Evolutionary conservation across 2,888 invertebrate genomes (phyloP), one percentile per base, ranked within the genome.

Genomic region (Melanotus villosus): DNA sequence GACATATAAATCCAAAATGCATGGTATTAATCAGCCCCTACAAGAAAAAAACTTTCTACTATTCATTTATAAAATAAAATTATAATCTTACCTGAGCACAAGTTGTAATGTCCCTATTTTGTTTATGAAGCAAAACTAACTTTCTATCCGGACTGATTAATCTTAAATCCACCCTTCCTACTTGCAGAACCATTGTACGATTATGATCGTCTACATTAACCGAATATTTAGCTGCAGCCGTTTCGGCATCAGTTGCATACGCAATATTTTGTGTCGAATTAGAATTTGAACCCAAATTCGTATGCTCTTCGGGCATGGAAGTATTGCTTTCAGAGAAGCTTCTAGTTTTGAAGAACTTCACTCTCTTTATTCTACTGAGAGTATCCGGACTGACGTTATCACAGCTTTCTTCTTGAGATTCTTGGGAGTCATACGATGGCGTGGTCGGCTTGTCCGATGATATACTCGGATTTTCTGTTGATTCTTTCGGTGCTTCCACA

Each of bases 111-210:
- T 98, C 97, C 78, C 91, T 93, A 79, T 98, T 92, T 45, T 92
- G 92, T 73, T 96, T 93, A 79, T 96, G 94, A 5, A 98, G 88
- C 5, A 98, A 87, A 9, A 96, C 92, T 78, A 94, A 93, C 80
- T 98, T 98, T 66, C 95, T 89, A 81, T 98, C 97, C 0, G 97
- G 96, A 78, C 96, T 97, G 73, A 98, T 97, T 3, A 98, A 88
- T 47, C 96, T 90, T 9, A 98, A 87, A 82, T 98, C 97, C 19
- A 91, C 89, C 47, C 93, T 89, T 4, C 96, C 97, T 5, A 98
- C 94, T 87, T 92, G 92, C 80, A 98, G 92, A 36, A 98, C 89
- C 97, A 98, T 98, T 0, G 97, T 97, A 47, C 97, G 89, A 84
- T 97, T 97, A 79, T 93, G 93, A 73, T 95, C 94, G 43, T 84